phyloP scores from a whole-genome alignment of 1,140 invertebrate genomes.

The Diachasma alloeum region DNA sequence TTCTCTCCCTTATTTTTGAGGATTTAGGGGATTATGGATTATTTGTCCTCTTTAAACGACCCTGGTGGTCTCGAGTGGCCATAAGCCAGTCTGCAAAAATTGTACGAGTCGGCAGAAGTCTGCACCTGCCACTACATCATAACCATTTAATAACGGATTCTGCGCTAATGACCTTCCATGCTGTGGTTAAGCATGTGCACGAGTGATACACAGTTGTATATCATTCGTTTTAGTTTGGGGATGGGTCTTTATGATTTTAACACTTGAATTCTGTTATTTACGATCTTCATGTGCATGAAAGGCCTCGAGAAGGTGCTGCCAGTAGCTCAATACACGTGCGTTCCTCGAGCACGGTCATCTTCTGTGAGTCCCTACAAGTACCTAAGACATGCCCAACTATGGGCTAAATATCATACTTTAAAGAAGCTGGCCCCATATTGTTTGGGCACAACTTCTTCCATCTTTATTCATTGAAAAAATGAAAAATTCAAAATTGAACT shows the following conservation, averaged over 20 bases:
- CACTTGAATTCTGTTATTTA: not conserved
- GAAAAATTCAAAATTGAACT: too few relatives aligned
- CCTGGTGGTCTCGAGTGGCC: slow-evolving; percentile 38
- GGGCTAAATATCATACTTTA: too few relatives aligned
- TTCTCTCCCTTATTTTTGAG: not conserved
- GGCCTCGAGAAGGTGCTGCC: too few relatives aligned
- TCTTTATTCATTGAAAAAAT: too few relatives aligned
- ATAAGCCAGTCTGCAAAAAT: not conserved
- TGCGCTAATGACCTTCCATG: slow-evolving; percentile 46
- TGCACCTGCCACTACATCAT: slow-evolving; percentile 34
- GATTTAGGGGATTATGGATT: not conserved
- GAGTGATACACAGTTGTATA: not conserved
- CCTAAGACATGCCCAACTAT: too few relatives aligned
- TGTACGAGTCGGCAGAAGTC: not conserved
- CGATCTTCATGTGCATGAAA: too few relatives aligned
- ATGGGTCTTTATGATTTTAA: not conserved
- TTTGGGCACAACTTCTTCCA: too few relatives aligned
- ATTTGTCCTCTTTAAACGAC: not conserved
- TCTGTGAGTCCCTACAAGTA: too few relatives aligned
- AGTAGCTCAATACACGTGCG: too few relatives aligned
- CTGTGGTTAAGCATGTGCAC: slow-evolving; percentile 30
- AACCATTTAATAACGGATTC: slow-evolving; percentile 36
- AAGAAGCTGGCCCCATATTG: too few relatives aligned
- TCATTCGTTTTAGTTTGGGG: not conserved
- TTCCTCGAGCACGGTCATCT: too few relatives aligned